Percentiles rank a stretch among this genome's conserved stretches.
Conservation (phyloP, 2,797 vertebrate genomes). For the Sylvia borin region DNA sequence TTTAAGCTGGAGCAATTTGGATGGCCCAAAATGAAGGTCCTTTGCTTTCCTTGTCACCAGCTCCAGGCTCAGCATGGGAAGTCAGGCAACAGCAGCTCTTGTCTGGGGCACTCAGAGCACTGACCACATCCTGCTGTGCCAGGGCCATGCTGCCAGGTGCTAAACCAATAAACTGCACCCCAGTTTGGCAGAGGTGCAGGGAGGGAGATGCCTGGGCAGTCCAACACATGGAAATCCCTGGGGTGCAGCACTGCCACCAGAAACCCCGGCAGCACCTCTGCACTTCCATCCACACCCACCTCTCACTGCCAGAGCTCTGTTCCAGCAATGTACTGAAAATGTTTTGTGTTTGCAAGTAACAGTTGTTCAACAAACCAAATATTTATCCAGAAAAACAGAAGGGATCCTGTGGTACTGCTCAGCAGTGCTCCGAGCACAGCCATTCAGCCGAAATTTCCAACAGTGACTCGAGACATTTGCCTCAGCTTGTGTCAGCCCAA, state of each 20-base stretch:
- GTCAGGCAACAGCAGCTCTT: not conserved
- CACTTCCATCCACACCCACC: not conserved
- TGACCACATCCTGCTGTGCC: not conserved
- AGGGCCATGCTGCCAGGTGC: not conserved
- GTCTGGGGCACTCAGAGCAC: accelerated
- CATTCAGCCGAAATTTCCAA: not conserved
- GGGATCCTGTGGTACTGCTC: not conserved
- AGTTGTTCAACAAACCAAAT: not conserved
- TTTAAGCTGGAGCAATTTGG: not conserved
- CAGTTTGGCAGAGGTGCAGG: not conserved
- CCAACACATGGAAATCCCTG: not conserved
- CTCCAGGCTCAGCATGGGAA: not conserved
- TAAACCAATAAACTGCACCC: accelerated
- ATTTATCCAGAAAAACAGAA: not conserved
- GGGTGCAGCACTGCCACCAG: not conserved
- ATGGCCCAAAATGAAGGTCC: not conserved
- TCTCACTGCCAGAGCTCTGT: not conserved
- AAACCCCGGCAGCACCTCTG: not conserved
- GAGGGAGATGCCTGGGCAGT: not conserved
- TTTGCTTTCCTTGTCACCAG: not conserved
- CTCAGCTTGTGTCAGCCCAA: not conserved
- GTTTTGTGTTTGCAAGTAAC: not conserved
- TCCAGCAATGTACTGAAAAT: not conserved
- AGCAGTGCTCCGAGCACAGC: not conserved
- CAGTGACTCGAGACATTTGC: not conserved